Conservation (phyloP, 2,888 invertebrate species). For the Gonocerus acuteangulatus region DNA sequence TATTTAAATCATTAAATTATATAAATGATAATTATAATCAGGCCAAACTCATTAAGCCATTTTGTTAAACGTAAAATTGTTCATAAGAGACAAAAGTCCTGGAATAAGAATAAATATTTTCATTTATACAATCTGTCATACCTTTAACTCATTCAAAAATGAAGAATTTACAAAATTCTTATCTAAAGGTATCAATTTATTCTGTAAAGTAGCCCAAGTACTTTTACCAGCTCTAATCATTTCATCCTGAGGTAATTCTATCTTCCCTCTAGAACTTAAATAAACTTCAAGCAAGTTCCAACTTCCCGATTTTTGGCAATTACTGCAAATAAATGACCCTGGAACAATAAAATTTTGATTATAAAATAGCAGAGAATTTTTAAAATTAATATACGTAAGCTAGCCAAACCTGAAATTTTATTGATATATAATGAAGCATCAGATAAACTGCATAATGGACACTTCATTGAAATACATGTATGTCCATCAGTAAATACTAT, state of each 20-base stretch:
- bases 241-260: neutral
- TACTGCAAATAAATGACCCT: conserved; percentile 65
- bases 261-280: neutral
- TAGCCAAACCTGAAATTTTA: conserved; percentile 48
- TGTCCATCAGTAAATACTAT: conserved; percentile 34
- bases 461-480: conserved; percentile 29
- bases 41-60: too few species aligned
- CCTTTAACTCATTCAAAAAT: neutral
- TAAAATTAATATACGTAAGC: too few species aligned
- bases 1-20: too few species aligned
- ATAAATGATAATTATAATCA: too few species aligned
- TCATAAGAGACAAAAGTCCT: too few species aligned
- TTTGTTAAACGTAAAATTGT: too few species aligned
- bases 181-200: conserved; percentile 15
- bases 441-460: conserved; percentile 24
- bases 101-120: too few species aligned
- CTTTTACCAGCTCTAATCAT: conserved; percentile 14
- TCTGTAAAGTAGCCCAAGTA: neutral
- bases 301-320: conserved; percentile 58
- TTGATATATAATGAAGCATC: conserved; percentile 31
- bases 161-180: neutral
- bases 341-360: too few species aligned
- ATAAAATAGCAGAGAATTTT: too few species aligned
- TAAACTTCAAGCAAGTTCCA: conserved; percentile 46
- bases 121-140: too few species aligned